phyloP scores from a whole-genome alignment of 1,140 invertebrate genomes.

The Phymorhynchus buccinoides region DNA sequence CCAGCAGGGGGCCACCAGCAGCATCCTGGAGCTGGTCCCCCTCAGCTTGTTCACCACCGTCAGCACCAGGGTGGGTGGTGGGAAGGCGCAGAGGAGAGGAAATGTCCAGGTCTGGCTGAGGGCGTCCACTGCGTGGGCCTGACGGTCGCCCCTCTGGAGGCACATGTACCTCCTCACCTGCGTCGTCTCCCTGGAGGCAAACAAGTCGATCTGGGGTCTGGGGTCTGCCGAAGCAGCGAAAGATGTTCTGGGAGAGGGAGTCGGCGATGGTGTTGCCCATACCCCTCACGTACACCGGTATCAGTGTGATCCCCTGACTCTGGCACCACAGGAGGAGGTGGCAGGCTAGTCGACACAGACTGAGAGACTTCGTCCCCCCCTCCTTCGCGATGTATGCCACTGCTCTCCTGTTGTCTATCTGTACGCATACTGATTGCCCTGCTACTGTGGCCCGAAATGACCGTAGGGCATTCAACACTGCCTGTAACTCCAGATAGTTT shows the following conservation, averaged over 20 bases:
- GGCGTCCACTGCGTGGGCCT: not conserved
- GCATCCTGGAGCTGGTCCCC: not conserved
- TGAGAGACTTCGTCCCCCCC: not conserved
- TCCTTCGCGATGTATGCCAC: not conserved
- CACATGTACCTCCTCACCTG: not conserved
- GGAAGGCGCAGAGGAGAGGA: not conserved
- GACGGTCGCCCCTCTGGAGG: not conserved
- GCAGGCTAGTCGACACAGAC: not conserved
- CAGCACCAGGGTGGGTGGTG: not conserved
- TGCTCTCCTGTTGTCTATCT: not conserved
- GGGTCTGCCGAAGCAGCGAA: not conserved
- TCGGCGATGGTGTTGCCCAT: conserved; percentile 7
- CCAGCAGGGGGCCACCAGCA: conserved; percentile 6
- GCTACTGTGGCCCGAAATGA: not conserved
- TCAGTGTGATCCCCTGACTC: not conserved
- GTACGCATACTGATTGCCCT: not conserved
- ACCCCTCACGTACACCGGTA: not conserved
- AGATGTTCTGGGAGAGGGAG: not conserved
- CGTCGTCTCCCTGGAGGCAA: not conserved
- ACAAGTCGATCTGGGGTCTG: not conserved
- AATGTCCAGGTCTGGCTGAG: not conserved
- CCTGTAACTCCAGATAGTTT: not conserved
- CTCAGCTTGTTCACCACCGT: not conserved
- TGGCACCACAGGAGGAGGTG: not conserved
- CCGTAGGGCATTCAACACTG: not conserved